Base-by-base conservation (phyloP, 23 tunicate genomes). In the Clavelina lepadiformis region DNA sequence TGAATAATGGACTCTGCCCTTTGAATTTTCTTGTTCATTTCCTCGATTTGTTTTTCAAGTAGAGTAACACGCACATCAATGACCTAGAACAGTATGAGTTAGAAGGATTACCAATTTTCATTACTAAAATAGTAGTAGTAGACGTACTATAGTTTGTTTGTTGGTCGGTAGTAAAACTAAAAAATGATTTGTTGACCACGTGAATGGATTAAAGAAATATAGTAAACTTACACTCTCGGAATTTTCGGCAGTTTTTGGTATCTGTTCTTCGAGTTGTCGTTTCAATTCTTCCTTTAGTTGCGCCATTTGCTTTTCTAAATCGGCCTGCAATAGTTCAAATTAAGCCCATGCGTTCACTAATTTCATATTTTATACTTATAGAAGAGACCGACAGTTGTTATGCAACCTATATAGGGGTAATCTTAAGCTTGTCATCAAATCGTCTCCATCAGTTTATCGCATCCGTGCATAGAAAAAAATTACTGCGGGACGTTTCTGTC, bases 261-360 rank as follows among this genome's bases (percentile, higher is more conserved):
- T 27, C 29, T 70, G 70, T 28, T 70, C 71, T 25, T 45, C 38
- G 38, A 79, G 3, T 11, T 74, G 91, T 36, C 37, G 59, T 49
- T 82, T 71, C 53, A 82, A 36, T 46, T 82, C 75, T 19, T 59
- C 36, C 31, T 82, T 82, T 63, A 82, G 28, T 32, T 15, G 26
- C 19, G 75, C 76, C 91, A 82, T 82, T 51, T 82, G 91, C 8
- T n/a, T 49, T 68, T 82, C 91, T 31, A 82, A 66, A 21, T 73
- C 89, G 20, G 66, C 61, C 89, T 82, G 51, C 36, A 72, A 23
- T 7, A 41, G 15, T 41, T 41, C 15, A 11, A 41, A 41, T 8
- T 15, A 41, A 41, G 49, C 15, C 15, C 11, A 8, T 15, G 49
- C 13, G 49, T 41, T 41, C 15, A 8, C 49, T 41, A 8, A 8